Evolutionary conservation across 2,113 vertebrate species (phyloP).

Genomic region (Hiodon tergisus): DNA sequence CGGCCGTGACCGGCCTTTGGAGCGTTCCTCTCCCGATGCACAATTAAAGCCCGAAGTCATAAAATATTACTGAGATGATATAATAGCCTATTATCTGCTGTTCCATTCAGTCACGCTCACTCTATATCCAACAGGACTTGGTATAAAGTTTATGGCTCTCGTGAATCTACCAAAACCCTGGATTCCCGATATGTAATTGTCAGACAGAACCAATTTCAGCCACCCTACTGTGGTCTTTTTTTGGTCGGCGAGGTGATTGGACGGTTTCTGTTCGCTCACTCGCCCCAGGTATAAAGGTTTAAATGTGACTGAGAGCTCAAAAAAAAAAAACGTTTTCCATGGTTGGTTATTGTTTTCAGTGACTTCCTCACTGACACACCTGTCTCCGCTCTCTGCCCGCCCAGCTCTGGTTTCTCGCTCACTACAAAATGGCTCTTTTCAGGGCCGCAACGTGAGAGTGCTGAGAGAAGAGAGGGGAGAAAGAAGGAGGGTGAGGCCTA

Average conservation of each 20-base stretch:
- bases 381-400: neutral
- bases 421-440: slow-evolving; percentile 13
- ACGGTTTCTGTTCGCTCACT: neutral
- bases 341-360: neutral
- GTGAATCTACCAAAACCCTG: neutral
- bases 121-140: neutral
- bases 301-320: neutral
- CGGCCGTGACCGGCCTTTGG: neutral
- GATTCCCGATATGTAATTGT: neutral
- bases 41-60: neutral
- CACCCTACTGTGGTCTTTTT: neutral
- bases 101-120: neutral
- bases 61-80: neutral
- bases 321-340: neutral
- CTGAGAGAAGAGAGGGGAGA: neutral
- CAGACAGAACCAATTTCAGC: neutral
- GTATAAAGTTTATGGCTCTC: neutral
- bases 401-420: neutral
- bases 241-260: neutral
- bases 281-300: neutral
- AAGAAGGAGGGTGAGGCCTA: neutral
- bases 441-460: slow-evolving; percentile 15
- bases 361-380: slow-evolving; percentile 13
- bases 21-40: neutral
- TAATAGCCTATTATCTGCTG: neutral